Percentiles rank a stretch among this genome's conserved stretches.
Evolutionary conservation across 2,888 invertebrate species (phyloP).

Genomic region (Drosophila austrosaltans): DNA sequence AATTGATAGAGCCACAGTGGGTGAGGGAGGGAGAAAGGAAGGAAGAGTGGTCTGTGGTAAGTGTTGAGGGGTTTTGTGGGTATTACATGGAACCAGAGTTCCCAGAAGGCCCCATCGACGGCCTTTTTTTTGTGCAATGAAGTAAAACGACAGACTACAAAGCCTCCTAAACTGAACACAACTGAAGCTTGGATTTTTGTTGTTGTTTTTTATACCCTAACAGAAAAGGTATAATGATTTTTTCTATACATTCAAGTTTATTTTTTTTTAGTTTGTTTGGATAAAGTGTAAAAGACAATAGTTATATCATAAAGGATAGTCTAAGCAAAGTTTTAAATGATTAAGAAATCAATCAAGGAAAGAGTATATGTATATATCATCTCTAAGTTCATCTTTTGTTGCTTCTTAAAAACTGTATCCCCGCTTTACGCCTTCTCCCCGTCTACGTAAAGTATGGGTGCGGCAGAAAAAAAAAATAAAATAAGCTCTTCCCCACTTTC

Average conservation of each 20-base stretch:
- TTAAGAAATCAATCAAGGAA: too few species aligned
- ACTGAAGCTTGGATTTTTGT: constrained; percentile 38
- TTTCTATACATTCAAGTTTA: background rate
- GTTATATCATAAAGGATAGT: too few species aligned
- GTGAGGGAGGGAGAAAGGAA: background rate
- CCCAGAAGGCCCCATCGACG: constrained; percentile 26
- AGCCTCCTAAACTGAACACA: constrained; percentile 4
- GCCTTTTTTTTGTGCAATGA: constrained; percentile 71
- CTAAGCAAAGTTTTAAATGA: too few species aligned
- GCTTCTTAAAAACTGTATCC: too few species aligned
- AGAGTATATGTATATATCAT: too few species aligned
- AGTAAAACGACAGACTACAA: constrained; percentile 59
- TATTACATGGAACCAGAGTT: constrained; percentile 36
- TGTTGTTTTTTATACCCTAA: constrained; percentile 42
- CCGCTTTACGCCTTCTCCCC: too few species aligned
- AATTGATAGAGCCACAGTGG: background rate
- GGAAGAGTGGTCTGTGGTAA: background rate
- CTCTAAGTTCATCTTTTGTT: too few species aligned
- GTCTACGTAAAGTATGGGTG: too few species aligned
- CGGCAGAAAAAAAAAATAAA: background rate
- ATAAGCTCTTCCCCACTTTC: background rate
- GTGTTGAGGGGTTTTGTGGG: background rate
- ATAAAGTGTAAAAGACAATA: too few species aligned
- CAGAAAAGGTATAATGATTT: background rate
- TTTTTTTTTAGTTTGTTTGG: too few species aligned